A percentile compares a stretch with the other conserved stretches of the same genome.
These are phyloP conservation scores for Subacronicta megacephala DNA, from an alignment of 2,888 invertebrate species.

Conservation along the genomic window DNA sequence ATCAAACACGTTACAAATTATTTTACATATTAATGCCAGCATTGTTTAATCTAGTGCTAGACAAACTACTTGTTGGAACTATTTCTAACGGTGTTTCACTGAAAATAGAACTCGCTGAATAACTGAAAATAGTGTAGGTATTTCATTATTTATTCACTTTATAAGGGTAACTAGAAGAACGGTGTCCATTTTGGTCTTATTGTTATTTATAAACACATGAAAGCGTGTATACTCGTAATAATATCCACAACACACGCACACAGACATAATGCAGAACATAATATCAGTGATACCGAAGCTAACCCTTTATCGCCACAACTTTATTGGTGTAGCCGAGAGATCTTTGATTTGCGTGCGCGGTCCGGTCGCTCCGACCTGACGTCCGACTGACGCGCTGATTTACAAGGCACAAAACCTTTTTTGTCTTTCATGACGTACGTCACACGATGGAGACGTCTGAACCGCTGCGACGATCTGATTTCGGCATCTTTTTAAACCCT, in stretches of 20 bases:
- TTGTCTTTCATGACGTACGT: conserved; percentile 72
- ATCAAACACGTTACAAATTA: conserved; percentile 64
- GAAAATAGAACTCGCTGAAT: too few relatives aligned
- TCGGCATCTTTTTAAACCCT: conserved; percentile 83
- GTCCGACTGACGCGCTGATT: conserved; percentile 78
- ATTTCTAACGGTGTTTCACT: too few relatives aligned
- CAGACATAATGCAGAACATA: conserved; percentile 26
- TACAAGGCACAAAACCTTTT: conserved; percentile 81
- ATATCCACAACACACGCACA: conserved; percentile 19
- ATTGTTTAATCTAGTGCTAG: conserved; percentile 35
- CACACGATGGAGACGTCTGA: conserved; percentile 81
- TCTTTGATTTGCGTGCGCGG: conserved; percentile 73
- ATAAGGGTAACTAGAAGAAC: too few relatives aligned
- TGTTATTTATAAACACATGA: too few relatives aligned
- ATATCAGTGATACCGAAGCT: conserved; percentile 24
- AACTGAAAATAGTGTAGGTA: too few relatives aligned
- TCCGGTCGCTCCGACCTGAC: conserved; percentile 52
- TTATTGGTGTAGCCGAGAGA: conserved; percentile 63
- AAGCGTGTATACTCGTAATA: conserved; percentile 4
- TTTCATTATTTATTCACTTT: too few relatives aligned
- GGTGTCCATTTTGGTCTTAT: too few relatives aligned
- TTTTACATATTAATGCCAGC: conserved; percentile 54
- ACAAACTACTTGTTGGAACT: neutral
- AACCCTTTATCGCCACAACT: conserved; percentile 54
- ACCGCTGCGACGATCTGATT: conserved; percentile 77